These are phyloP conservation scores for Silurus glanis DNA, from an alignment of 2,113 vertebrate species.

Conservation along the genomic window DNA sequence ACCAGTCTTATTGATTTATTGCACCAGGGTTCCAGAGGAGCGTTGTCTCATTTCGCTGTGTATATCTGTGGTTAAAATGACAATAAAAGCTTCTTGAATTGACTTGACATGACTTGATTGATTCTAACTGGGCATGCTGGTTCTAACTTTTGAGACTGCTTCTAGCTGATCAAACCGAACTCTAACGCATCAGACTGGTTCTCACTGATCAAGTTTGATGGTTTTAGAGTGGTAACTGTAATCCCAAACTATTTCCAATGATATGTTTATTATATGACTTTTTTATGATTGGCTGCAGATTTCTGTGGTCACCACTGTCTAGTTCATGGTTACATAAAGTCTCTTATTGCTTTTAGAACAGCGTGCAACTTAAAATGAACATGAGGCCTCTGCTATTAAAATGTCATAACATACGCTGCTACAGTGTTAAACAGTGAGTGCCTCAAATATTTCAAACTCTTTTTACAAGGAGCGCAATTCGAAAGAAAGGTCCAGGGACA, in stretches of 20 bases:
- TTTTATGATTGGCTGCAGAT: background rate
- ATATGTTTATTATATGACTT: background rate
- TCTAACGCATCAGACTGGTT: background rate
- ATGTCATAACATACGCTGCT: slow-evolving; percentile 1
- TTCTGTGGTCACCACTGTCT: background rate
- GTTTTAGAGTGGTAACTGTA: background rate
- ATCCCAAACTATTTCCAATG: background rate
- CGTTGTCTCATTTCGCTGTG: too few species aligned
- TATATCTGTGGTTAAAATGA: too few species aligned
- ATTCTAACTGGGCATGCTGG: background rate
- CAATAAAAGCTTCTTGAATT: too few species aligned
- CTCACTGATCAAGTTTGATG: background rate
- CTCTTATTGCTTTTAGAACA: background rate
- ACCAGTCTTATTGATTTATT: background rate
- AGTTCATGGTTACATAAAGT: background rate
- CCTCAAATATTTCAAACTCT: background rate
- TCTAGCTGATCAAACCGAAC: background rate
- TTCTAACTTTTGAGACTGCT: background rate
- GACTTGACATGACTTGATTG: background rate
- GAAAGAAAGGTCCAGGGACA: background rate
- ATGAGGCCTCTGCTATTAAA: slow-evolving; percentile 1
- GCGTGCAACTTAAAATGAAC: background rate
- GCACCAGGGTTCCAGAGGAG: too few species aligned
- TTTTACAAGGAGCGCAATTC: background rate
- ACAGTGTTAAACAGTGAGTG: background rate